Evolutionary conservation across 2,888 invertebrate species (phyloP), one percentile per base, ranked within the genome.

Genomic region (Rhimphoctona megacephalus): DNA sequence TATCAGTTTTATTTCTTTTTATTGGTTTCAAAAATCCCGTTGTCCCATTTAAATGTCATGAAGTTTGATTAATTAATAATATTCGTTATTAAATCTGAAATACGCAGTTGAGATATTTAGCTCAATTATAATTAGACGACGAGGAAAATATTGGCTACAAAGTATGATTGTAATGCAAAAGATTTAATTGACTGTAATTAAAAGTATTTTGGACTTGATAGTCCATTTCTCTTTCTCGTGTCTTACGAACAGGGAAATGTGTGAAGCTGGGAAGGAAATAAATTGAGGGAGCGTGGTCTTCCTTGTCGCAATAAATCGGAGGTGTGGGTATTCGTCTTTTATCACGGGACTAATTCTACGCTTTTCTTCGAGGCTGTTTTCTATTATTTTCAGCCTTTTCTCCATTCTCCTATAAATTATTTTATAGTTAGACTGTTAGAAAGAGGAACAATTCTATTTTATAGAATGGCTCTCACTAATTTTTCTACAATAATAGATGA

Each of bases 401-500:
- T 67, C 54, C 19, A 30, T n/a, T 66, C 33, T 52, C 6, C 36
- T 67, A 61, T 11, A n/a, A 46, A 81, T 83, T 88, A 88, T 86
- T 81, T 70, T 85, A 87, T 89, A 87, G 88, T 83, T 76, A 76
- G 85, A 81, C 85, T 86, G 87, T 67, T 87, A 86, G 88, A 88
- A 88, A 86, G 86, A 85, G 83, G 85, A 73, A 85, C 79, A 79
- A 74, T 81, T 88, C 86, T 86, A 89, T 88, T 87, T 85, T 86
- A 81, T 70, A 66, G 64, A 87, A 52, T 49, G n/a, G 49, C 22
- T n/a, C 7, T 33, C 22, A 49, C 64, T 66, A 17, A 73, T 22
- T 36, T 30, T 6, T 7, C 39, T 43, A 6, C 6, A 25, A 25
- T 30, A 54, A 33, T 1, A 7, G 14, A 54, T 25, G 39, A 76